Evolutionary conservation across 2,888 invertebrate species (phyloP), one percentile per base, ranked within the genome.

Genomic region (Coenonympha arcania): DNA sequence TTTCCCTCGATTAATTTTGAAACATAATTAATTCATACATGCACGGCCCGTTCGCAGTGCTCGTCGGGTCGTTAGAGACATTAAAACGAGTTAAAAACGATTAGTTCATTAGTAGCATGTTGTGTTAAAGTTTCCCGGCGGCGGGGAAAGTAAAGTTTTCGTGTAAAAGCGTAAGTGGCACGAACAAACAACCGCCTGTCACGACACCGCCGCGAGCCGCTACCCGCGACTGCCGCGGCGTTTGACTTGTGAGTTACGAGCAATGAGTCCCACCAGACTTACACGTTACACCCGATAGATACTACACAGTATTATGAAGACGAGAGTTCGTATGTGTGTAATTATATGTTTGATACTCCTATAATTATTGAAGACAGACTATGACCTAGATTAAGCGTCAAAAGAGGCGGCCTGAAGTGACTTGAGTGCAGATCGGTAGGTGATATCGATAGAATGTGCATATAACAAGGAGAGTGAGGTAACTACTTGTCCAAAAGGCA

Each of bases 131-230:
- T 39, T 39, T 22, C 1, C 22, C 4, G 19, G 36, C 36, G 36
- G 30, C 11, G 11, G n/a, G 9, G 16, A 15, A 15, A 6, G 22
- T 24, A 24, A 22, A 22, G 33, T 11, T 44, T 16, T 33, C 34
- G 44, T 20, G 28, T 43, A 33, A 48, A 53, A 39, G 50, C 48
- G 48, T 47, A 48, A 53, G 56, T 51, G 53, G 49, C 48, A 53
- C 30, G 46, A 43, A 49, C 53, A 16, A 34, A 45, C 33, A 36
- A 45, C 6, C 39, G 39, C 22, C 6, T 11, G 36, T 36, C 39
- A 24, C 39, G 39, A 8, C 39, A 39, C 5, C n/a, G 2, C 20
- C 22, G 5, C 19, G 19, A 19, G 15, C 6, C 36, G 19, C n/a
- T 4, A 19, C 36, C 11, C 36, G 6, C 18, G 11, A 6, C 33